Evolutionary conservation across 2,888 invertebrate species (phyloP).

Genomic region (Tiliacea citrago): DNA sequence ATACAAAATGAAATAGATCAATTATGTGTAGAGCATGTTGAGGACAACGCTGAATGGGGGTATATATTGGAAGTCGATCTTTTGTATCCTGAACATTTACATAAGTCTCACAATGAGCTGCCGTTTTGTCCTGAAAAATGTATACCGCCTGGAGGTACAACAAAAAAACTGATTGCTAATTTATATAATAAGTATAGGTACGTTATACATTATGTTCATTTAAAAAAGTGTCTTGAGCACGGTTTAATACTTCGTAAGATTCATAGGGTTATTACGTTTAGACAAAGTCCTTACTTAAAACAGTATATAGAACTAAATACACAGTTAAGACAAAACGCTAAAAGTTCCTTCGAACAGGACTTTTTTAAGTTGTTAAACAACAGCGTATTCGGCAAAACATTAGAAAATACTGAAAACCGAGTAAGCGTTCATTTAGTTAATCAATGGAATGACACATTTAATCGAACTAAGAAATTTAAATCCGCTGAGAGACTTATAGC

Average conservation of each 20-base stretch:
- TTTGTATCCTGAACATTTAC: not conserved
- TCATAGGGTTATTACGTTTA: not conserved
- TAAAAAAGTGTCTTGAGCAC: slow-evolving; percentile 1
- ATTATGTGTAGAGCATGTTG: not conserved
- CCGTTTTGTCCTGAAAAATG: slow-evolving; percentile 1
- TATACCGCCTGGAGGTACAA: not conserved
- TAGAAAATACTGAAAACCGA: slow-evolving; percentile 14
- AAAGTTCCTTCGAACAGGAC: slow-evolving; percentile 6
- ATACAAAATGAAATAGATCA: no score
- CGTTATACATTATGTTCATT: slow-evolving; percentile 13
- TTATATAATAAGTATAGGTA: slow-evolving; percentile 4
- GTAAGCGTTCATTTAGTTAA: slow-evolving; percentile 14
- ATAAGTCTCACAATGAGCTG: not conserved
- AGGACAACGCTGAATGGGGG: not conserved
- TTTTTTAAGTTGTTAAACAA: slow-evolving; percentile 16
- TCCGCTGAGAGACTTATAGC: slow-evolving; percentile 5
- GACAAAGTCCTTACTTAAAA: slow-evolving; percentile 1
- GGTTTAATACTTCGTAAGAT: not conserved
- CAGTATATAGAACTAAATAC: slow-evolving; percentile 10
- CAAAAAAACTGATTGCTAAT: slow-evolving; percentile 1
- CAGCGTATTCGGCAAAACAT: not conserved
- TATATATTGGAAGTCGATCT: slow-evolving; percentile 12
- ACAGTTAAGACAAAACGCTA: not conserved
- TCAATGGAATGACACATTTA: not conserved
- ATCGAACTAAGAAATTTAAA: not conserved